Base-by-base conservation (phyloP, 2,888 invertebrate genomes). In the Drosophila pullipes region DNA sequence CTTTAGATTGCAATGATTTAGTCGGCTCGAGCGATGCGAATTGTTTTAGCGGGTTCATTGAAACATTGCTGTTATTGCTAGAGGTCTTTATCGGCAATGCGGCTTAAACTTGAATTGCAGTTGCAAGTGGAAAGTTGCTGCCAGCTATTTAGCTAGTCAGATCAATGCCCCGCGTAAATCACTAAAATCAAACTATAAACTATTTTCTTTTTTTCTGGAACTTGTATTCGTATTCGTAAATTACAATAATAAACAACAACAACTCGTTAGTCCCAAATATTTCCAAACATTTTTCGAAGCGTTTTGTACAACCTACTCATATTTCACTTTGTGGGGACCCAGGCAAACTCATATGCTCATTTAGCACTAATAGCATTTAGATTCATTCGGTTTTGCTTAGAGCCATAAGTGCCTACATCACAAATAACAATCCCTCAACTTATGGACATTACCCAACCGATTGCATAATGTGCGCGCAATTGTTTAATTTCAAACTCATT, bases 21-120 rank as follows among this genome's bases (percentile, higher is more conserved):
- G 59, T 18, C 54, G 55, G 37, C n/a, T 30, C 60, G 18, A 41
- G 50, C 73, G 44, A 50, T 73, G 66, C 79, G 69, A 65, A 66
- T 58, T 50, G 57, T 39, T 49, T 41, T 55, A 71, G 39, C 76
- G 87, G 85, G 87, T 88, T 88, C 87, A 88, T 89, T 87, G 87
- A 89, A 87, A 89, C 87, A 75, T 87, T 73, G 72, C 58, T 57
- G 54, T 60, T 65, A 61, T 74, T 61, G 80, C 78, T 70, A 64
- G 83, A 74, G 86, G 80, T 86, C 89, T 86, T 76, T 77, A 73
- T 69, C 82, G 82, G 57, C 63, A 64, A 55, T 59, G 77, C 49
- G 66, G 70, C 75, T 47, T 83, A 82, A 91, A 89, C 87, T 87
- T 91, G 91, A 82, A 84, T 74, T 73, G 80, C 76, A 77, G 76